phyloP scores from a whole-genome alignment of 1,140 invertebrate species.

The Philaenus spumarius region DNA sequence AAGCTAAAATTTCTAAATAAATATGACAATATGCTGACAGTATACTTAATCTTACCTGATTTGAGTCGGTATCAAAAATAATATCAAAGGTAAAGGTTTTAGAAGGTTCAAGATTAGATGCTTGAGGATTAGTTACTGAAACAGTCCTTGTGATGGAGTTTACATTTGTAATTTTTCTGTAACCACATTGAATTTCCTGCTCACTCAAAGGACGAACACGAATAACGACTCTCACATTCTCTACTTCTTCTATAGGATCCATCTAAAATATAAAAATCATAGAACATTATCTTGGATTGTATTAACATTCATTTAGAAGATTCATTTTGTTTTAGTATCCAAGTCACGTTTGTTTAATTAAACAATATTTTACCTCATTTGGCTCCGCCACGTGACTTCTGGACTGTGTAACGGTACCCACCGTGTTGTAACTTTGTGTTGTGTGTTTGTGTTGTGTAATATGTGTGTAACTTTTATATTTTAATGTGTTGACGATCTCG shows the following conservation, averaged over 20 bases:
- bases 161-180: constrained; percentile 58
- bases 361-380: too few relatives aligned
- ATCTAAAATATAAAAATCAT: too few relatives aligned
- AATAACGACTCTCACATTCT: constrained; percentile 60
- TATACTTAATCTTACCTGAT: constrained; percentile 49
- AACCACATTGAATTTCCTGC: constrained; percentile 66
- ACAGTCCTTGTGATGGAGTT: constrained; percentile 56
- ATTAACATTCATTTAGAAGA: too few relatives aligned
- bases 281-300: too few relatives aligned
- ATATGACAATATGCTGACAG: not conserved
- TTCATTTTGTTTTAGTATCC: too few relatives aligned
- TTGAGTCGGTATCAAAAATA: constrained; percentile 81
- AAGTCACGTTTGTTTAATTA: too few relatives aligned
- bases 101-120: constrained; percentile 48
- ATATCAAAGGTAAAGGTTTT: constrained; percentile 91
- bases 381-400: too few relatives aligned
- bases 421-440: too few relatives aligned
- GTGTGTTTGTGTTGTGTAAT: too few relatives aligned
- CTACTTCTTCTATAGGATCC: constrained; percentile 26
- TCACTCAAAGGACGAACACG: constrained; percentile 82
- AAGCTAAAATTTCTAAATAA: not conserved
- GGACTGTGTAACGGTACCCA: too few relatives aligned
- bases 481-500: too few relatives aligned
- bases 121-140: constrained; percentile 55
- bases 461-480: too few relatives aligned